Base-by-base conservation (phyloP, 2,113 vertebrate species). In the Apteryx mantelli region DNA sequence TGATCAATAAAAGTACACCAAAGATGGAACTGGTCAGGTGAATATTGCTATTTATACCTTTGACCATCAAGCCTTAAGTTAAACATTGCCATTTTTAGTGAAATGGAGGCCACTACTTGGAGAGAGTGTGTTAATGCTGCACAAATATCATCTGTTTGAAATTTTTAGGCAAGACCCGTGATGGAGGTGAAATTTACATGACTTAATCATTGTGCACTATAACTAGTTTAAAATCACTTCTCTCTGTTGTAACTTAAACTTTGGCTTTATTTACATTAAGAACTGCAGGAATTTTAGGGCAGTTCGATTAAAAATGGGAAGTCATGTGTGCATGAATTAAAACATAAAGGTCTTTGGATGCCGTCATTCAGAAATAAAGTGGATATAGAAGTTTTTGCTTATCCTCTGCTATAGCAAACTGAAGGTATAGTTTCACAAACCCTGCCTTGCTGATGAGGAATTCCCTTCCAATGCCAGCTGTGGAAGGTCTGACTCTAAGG, bases 381-480 rank as follows among this genome's bases (percentile, higher is more conserved):
- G 9, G 9, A 21, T 61, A 4, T 10, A 50, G 64, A 66, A 60
- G 17, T 56, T 81, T 5, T 17, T 81, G 74, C 15, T 53, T 52
- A 17, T 2, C 48, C 13, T 66, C 65, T 34, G 7, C 0, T 0
- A 36, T 58, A 83, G 5, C 7, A 40, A 34, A 5, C 9, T 56
- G 16, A 73, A 86, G 19, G 10, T 13, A 4, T 4, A 10, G 36
- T 28, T 78, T 89, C 79, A 36, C 73, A 75, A 81, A 50, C 5
- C 12, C 13, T 71, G 2, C 24, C 8, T 46, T 55, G 69, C 30
- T 34, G 55, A 55, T 56, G 9, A 34, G 14, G 11, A 26, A n/a
- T 42, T 69, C 22, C 38, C 3, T 0, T 2, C 7, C 80, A 74
- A 8, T 2, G 9, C 28, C 65, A 56, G 17, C 61, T 2, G 0